These are phyloP conservation scores for Coelogynopora nodosa DNA, from an alignment of 2,888 invertebrate species.

Conservation along the genomic window DNA sequence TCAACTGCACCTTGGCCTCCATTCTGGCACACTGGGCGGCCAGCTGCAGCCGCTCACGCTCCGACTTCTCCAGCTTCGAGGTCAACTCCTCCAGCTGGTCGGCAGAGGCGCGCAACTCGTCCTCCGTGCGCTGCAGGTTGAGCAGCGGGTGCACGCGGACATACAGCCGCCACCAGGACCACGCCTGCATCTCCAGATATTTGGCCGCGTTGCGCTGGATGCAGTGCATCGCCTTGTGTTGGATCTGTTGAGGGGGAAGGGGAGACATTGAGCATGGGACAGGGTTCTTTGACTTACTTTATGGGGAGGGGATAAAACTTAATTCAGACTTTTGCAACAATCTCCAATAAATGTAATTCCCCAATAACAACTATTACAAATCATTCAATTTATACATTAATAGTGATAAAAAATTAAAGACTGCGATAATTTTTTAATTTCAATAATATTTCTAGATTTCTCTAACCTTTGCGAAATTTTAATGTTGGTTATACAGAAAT, in stretches of 20 bases:
- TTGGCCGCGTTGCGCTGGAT: conserved; percentile 90
- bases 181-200: conserved; percentile 82
- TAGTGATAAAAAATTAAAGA: too few relatives aligned
- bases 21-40: conserved; percentile 83
- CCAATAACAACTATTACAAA: too few relatives aligned
- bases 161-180: conserved; percentile 95
- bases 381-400: too few relatives aligned
- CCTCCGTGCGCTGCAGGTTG: conserved; percentile 54
- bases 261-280: not conserved
- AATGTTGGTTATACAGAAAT: too few relatives aligned
- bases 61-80: not conserved
- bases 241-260: not conserved
- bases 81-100: conserved; percentile 74
- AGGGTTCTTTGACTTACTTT: too few relatives aligned
- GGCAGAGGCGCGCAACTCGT: conserved; percentile 73
- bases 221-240: conserved; percentile 74
- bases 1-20: conserved; percentile 69
- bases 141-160: conserved; percentile 71
- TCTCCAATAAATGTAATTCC: too few relatives aligned
- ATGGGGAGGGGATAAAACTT: too few relatives aligned
- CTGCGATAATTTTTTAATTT: too few relatives aligned
- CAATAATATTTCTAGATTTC: too few relatives aligned
- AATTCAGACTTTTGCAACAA: too few relatives aligned
- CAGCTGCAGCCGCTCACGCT: conserved; percentile 72
- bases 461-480: too few relatives aligned